Base-by-base conservation (phyloP, 2,797 vertebrate genomes). In the Mus spretus region DNA sequence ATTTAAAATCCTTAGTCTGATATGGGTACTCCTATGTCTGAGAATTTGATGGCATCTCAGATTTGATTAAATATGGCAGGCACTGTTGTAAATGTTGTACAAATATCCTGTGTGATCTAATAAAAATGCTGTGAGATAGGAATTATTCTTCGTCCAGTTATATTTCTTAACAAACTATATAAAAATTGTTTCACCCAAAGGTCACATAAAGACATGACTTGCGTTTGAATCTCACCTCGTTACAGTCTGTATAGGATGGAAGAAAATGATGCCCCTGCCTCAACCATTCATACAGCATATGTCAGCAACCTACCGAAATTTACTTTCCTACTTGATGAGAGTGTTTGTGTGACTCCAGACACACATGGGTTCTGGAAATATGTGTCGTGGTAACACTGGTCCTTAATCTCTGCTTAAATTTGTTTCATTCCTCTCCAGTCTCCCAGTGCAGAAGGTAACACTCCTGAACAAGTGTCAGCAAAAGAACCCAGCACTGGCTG, bases 81-180 rank as follows among this genome's bases (percentile, higher is more conserved):
- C 7, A 74, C 78, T 61, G 10, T 55, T 89, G 65, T 96, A 34
- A 94, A 65, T 47, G 74, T 44, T 50, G 90, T 63, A 87, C 6
- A 96, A 91, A 93, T 75, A 59, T 87, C 47, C 89, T 82, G 44
- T 50, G 10, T 72, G 34, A 92, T 83, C 86, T 96, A 77, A 89
- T 44, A 87, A 87, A 55, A 72, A 72, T 74, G 85, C 24, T 89
- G 24, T 1, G 1, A 85, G 22, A 20, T 6, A 70, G 28, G 22
- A 89, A 53, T 50, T 59, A n/a, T 63, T 95, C 88, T 85, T 96
- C 37, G 3, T 82, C 34, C 61, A 61, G 79, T 74, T 89, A 83
- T 82, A 88, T 31, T 31, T 79, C 37, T 75, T 86, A 83, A 77
- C 9, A 93, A 77, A 89, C 94, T 44, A 24, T 86, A 53, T 24